Base-by-base conservation (phyloP, 2,113 vertebrate genomes). In the Asarcornis scutulata region DNA sequence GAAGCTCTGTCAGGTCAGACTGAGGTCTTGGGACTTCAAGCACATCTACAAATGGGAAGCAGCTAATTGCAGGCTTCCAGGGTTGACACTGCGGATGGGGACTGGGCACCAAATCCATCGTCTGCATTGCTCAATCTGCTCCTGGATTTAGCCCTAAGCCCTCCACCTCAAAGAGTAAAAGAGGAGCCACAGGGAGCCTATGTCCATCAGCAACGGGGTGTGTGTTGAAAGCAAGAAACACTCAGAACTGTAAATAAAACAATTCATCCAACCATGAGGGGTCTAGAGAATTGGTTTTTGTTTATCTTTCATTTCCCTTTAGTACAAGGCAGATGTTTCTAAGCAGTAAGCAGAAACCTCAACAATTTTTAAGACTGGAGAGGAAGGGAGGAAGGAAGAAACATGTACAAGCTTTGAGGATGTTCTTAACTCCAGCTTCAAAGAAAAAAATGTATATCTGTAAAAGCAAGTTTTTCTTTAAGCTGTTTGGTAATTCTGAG, bases 271-370 rank as follows among this genome's bases (percentile, higher is more conserved):
- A 59, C 77, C 48, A 77, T 52, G 66, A 93, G 46, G 75, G 68
- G 55, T 91, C 87, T 90, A 79, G 48, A 91, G 63, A 91, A 94
- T 6, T 91, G 74, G 5, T 4, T 78, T 94, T 94, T 91, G 74
- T 89, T 96, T 92, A 89, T 86, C 92, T 97, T 95, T 92, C 91
- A 50, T 71, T 91, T 96, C 73, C 73, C 85, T 94, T 93, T 93
- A 80, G 71, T 69, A 90, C 40, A 89, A 93, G 87, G 74, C 69
- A 96, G 69, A 83, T 85, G 81, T 92, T 96, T 86, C 56, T 74
- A 94, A 94, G 72, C 44, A 95, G 87, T 66, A 88, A 88, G 62
- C 60, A 95, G 93, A 94, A 95, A 89, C 73, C 53, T 91, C 11
- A 8, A 88, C 34, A 32, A 29, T 40, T 94, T 93, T 68, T 68